Percentiles rank a stretch among this genome's conserved stretches.
These are phyloP conservation scores for Sitobion miscanthi DNA, from an alignment of 1,140 invertebrate species.

Conservation along the genomic window DNA sequence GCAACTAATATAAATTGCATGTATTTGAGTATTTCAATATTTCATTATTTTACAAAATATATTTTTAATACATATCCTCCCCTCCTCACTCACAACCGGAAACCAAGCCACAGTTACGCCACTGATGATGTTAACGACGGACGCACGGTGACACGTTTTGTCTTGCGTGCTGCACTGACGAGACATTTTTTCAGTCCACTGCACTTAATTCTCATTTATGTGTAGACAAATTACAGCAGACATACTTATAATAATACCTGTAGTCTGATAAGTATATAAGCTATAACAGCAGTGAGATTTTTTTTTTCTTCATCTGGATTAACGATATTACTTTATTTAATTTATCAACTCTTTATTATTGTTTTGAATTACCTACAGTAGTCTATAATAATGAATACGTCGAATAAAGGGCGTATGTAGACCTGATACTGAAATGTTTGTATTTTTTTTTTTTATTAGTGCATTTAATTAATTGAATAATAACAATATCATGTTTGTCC, in stretches of 20 bases:
- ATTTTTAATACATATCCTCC: too few species aligned
- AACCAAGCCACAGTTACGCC: background rate
- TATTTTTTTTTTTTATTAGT: background rate
- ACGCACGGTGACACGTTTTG: background rate
- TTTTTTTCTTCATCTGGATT: background rate
- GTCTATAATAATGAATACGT: background rate
- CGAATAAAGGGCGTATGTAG: background rate
- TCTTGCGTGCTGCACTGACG: background rate
- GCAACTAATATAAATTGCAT: background rate
- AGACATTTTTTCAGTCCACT: background rate
- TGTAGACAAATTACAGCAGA: background rate
- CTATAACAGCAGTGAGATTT: background rate
- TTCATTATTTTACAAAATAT: background rate
- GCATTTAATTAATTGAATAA: background rate
- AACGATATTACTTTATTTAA: background rate
- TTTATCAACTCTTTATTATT: background rate
- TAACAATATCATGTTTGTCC: background rate
- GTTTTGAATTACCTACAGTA: background rate
- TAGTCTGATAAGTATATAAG: background rate
- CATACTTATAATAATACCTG: background rate
- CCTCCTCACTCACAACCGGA: background rate
- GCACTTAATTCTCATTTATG: background rate
- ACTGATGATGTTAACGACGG: background rate
- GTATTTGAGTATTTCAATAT: too few species aligned
- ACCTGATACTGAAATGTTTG: background rate